Conservation (phyloP, 2,113 vertebrate genomes). For the Myocastor coypus region DNA sequence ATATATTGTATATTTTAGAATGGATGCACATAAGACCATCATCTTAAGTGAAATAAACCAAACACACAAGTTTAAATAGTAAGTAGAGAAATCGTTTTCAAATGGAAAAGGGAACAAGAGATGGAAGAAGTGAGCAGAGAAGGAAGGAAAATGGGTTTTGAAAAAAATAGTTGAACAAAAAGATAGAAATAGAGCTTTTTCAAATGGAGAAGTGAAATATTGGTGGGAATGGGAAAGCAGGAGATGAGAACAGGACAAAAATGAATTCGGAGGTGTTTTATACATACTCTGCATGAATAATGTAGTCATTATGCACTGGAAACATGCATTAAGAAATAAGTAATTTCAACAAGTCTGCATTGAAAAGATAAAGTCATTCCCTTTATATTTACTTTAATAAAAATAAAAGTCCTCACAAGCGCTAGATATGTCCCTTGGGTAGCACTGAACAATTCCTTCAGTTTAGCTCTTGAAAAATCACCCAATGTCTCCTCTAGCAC, state of each 20-base stretch:
- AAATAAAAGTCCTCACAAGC: not conserved
- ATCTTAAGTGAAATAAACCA: not conserved
- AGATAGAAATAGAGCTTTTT: not conserved
- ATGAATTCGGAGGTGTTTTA: not conserved
- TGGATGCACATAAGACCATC: not conserved
- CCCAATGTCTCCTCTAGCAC: not conserved
- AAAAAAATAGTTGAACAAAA: not conserved
- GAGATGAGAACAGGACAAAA: not conserved
- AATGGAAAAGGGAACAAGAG: not conserved
- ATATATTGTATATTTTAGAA: not conserved
- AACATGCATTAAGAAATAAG: not conserved
- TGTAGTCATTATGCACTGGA: not conserved
- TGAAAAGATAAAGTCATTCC: not conserved
- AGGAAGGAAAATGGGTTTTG: not conserved
- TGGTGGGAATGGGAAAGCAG: not conserved
- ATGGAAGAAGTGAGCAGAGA: not conserved
- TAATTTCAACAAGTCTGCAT: not conserved
- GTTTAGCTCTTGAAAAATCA: not conserved
- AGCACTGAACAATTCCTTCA: not conserved
- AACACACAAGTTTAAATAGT: not conserved
- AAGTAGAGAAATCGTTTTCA: not conserved
- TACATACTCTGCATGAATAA: not conserved
- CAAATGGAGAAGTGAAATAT: not conserved
- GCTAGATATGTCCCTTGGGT: not conserved
- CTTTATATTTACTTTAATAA: not conserved